Percentiles rank a stretch among this genome's conserved stretches.
Conservation (phyloP, 2,888 invertebrate species). For the Minunthozetes semirufus region DNA sequence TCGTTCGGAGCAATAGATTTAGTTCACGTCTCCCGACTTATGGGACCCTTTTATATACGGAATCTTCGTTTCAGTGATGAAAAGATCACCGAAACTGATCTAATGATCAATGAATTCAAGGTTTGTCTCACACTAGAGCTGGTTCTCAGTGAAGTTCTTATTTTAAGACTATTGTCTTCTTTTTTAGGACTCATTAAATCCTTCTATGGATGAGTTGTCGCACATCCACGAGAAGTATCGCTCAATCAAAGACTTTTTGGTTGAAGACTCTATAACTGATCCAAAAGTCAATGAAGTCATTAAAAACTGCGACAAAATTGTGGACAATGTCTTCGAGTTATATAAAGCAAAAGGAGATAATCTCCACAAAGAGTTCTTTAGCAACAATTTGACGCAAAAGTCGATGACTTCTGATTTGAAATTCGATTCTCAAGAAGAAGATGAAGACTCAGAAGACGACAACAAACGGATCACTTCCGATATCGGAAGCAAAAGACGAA, state of each 20-base stretch:
- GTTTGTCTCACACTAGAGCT: not conserved
- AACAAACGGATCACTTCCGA: not conserved
- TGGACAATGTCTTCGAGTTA: constrained; percentile 12
- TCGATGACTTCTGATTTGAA: too few relatives aligned
- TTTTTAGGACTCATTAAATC: not conserved
- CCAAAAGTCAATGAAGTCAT: too few relatives aligned
- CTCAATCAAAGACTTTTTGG: not conserved
- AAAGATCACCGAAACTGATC: not conserved
- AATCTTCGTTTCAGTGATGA: not conserved
- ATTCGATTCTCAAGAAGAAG: not conserved
- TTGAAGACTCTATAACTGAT: not conserved
- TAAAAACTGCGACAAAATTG: not conserved
- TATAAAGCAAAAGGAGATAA: not conserved
- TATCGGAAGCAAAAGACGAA: not conserved
- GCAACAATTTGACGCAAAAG: not conserved
- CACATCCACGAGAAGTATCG: constrained; percentile 22
- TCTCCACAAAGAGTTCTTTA: constrained; percentile 14
- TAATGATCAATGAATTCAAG: not conserved
- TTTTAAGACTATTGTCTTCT: not conserved
- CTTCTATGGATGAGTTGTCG: constrained; percentile 2
- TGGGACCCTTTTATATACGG: constrained; percentile 3
- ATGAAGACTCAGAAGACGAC: not conserved
- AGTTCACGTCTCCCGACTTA: constrained; percentile 12
- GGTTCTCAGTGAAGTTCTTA: not conserved
- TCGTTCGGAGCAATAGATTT: constrained; percentile 10